Evolutionary conservation across 1,140 invertebrate genomes (phyloP).

Genomic region (Armadillidium nasatum): DNA sequence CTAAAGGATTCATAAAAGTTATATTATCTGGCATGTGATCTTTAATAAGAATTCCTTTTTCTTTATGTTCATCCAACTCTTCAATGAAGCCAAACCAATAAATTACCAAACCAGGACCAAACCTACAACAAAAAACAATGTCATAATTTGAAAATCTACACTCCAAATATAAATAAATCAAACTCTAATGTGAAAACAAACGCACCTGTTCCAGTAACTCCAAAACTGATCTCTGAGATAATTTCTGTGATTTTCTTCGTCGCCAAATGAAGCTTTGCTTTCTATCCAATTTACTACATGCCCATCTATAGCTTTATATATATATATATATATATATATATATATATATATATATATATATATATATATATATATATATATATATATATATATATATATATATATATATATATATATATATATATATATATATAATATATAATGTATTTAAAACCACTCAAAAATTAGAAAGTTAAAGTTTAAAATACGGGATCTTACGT

Average conservation of each 20-base stretch:
- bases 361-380: too few species aligned
- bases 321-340: too few species aligned
- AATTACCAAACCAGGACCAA: slow-evolving; percentile 88
- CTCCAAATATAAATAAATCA: too few species aligned
- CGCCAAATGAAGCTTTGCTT: slow-evolving; percentile 90
- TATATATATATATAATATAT: too few species aligned
- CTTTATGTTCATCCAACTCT: slow-evolving; percentile 56
- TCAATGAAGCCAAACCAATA: slow-evolving; percentile 94
- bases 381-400: too few species aligned
- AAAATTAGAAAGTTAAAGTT: too few species aligned
- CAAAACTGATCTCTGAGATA: slow-evolving; percentile 81
- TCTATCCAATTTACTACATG: slow-evolving; percentile 92
- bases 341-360: too few species aligned
- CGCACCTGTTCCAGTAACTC: slow-evolving; percentile 83
- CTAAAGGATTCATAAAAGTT: too few species aligned
- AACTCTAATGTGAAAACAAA: background rate
- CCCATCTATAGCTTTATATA: slow-evolving; percentile 49
- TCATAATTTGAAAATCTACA: background rate
- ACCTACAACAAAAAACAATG: slow-evolving; percentile 55
- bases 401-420: too few species aligned
- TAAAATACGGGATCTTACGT: too few species aligned
- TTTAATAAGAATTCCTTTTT: slow-evolving; percentile 64
- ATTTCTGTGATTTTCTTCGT: slow-evolving; percentile 70
- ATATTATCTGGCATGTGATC: too few species aligned
- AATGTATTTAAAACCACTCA: too few species aligned